Base-by-base conservation (phyloP, 2,888 invertebrate genomes). In the Andrena hattorfiana region DNA sequence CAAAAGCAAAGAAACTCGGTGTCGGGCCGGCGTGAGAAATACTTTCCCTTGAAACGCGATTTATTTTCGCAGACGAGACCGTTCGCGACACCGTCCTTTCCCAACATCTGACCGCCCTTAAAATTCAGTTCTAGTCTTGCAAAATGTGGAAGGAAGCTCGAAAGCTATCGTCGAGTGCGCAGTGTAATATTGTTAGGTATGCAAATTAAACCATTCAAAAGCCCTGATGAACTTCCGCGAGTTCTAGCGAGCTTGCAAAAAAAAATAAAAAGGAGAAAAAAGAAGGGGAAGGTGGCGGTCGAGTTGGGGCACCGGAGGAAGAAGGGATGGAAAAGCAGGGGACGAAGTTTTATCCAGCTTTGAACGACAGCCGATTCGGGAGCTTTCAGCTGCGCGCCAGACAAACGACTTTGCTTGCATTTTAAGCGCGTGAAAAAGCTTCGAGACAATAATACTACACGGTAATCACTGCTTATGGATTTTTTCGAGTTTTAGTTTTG, bases 131-230 rank as follows among this genome's bases (percentile, higher is more conserved):
- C 30, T 16, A 42, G 13, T 26, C 48, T 60, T 28, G 73, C 48
- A 49, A 74, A 78, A 74, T 60, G 71, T 64, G 64, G 78, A 81
- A 82, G 82, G 70, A 79, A 81, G 75, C 60, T 28, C 70, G 80
- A 72, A 84, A 85, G 77, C 84, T 89, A 89, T 89, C 89, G 81
- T 72, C 66, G 68, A 69, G 80, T 80, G 79, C 79, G 77, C 82
- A 74, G 77, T 77, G 84, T 89, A 87, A 90, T 85, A 86, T 85
- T 88, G 86, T 91, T 88, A 90, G 85, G 78, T 87, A 89, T 89
- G 89, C 86, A 89, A 91, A 91, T 89, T 86, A 86, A 87, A 89
- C 81, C 84, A 84, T 89, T 87, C 88, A 88, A 89, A 87, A 85
- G 83, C 78, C 76, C 83, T 87, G 86, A 89, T 87, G 86, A 88